Base-by-base conservation (phyloP, 2,113 vertebrate genomes). In the Mobula birostris region DNA sequence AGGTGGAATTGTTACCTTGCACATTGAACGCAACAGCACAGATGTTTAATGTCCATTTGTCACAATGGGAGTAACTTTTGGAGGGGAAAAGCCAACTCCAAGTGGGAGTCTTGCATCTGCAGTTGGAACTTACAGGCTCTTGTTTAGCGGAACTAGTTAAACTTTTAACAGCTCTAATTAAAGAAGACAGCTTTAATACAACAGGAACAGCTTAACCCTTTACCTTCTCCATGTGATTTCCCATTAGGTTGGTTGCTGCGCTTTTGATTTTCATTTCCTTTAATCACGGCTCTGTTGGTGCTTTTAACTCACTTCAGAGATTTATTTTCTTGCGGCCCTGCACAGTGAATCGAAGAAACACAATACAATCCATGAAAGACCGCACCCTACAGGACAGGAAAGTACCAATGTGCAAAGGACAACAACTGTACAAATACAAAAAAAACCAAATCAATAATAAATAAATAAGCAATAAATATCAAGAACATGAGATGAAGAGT, bases 111-210 rank as follows among this genome's bases (percentile, higher is more conserved):
- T 61, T 94, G 9, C 94, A 96, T 96, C 95, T 95, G 95, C 94
- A 95, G 94, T 94, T 95, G 95, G 95, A 95, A 95, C 96, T 96
- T 96, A 96, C 95, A 96, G 96, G 96, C 96, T 96, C 88, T 94
- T 95, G 95, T 96, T 95, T 95, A 95, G 94, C 3, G 94, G 95
- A 94, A 95, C 96, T 94, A 92, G 87, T 96, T 96, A 96, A 96
- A 95, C 95, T 94, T 95, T 95, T 95, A 95, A 95, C 95, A 95
- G 94, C 95, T 82, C 95, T 95, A 95, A 94, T 96, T 95, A 96
- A 95, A 95, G 94, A 94, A 92, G 91, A 74, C 70, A 74, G 91
- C 40, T 93, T 93, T 74, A 48, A 93, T 72, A 92, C 90, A 40
- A 11, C 91, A 48, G 56, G 68, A 29, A 4, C 90, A 48, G 19